Percentiles rank a stretch among this genome's conserved stretches.
Conservation (phyloP, 2,888 invertebrate genomes). For the Eristalinus sepulchralis region DNA sequence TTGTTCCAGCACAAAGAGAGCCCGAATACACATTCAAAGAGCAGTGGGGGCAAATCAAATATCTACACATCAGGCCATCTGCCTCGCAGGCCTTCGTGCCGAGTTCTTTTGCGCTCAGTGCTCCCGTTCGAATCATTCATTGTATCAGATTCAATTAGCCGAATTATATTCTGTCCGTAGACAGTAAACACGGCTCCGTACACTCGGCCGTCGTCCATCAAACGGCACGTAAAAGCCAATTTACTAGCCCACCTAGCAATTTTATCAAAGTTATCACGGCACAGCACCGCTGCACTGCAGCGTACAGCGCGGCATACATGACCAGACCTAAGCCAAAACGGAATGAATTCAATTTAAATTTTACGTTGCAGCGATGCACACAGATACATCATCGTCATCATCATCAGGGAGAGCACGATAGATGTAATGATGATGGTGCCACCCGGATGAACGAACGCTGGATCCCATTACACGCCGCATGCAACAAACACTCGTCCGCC, state of each 20-base stretch:
- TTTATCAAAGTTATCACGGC: slow-evolving; percentile 49
- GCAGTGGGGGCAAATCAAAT: slow-evolving; percentile 41
- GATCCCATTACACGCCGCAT: slow-evolving; percentile 50
- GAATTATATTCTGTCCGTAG: slow-evolving; percentile 58
- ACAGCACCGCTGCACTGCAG: slow-evolving; percentile 11
- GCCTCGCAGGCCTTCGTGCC: not conserved
- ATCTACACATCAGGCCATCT: slow-evolving; percentile 8
- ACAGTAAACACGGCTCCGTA: slow-evolving; percentile 39
- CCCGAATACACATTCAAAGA: not conserved
- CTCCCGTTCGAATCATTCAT: slow-evolving; percentile 53
- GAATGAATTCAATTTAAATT: slow-evolving; percentile 67
- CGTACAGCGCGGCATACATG: slow-evolving; percentile 4
- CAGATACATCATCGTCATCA: slow-evolving; percentile 60
- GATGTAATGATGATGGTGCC: slow-evolving; percentile 52
- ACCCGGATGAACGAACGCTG: slow-evolving; percentile 59
- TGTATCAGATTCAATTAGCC: slow-evolving; percentile 64
- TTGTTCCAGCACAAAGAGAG: not conserved
- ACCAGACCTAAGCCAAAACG: slow-evolving; percentile 27
- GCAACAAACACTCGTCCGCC: slow-evolving; percentile 59
- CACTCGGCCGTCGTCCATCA: slow-evolving; percentile 40
- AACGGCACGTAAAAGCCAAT: slow-evolving; percentile 66
- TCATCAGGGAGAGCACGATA: slow-evolving; percentile 36
- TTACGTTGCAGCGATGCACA: slow-evolving; percentile 53
- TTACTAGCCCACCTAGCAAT: slow-evolving; percentile 67
- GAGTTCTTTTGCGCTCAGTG: slow-evolving; percentile 29